phyloP scores from a whole-genome alignment of 2,797 vertebrate species.

The Ficedula albicollis region DNA sequence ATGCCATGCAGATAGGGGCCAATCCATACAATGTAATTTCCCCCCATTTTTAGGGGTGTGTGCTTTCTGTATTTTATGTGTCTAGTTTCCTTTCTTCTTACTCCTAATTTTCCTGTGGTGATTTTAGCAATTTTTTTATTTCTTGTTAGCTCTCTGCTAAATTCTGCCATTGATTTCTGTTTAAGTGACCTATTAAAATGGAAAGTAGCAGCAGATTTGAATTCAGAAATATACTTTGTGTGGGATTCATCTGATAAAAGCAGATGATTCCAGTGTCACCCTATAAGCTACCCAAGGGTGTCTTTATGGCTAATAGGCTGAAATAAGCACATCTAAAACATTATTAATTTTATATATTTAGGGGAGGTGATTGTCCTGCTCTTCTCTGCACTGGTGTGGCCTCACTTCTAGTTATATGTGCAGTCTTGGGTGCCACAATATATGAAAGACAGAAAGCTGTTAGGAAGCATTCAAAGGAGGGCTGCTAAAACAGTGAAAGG shows the following conservation, averaged over 20 bases:
- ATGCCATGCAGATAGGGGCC: not conserved
- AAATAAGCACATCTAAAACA: not conserved
- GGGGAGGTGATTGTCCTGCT: not conserved
- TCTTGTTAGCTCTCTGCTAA: not conserved
- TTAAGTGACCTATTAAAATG: not conserved
- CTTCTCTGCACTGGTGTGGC: not conserved
- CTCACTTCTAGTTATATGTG: not conserved
- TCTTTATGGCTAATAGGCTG: not conserved
- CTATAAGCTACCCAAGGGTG: not conserved
- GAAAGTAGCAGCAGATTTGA: not conserved
- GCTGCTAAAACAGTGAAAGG: not conserved
- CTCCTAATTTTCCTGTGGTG: not conserved
- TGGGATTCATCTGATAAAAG: not conserved
- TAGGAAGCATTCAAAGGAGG: not conserved
- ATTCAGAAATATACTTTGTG: not conserved
- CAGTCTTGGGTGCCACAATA: not conserved
- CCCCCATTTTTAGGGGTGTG: accelerated
- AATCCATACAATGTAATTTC: accelerated
- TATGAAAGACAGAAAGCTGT: not conserved
- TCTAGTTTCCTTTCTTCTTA: not conserved
- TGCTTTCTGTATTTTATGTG: not conserved
- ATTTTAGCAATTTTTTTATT: not conserved
- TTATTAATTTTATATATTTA: not conserved
- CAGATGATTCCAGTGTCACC: not conserved
- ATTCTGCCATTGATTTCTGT: not conserved